These are phyloP conservation scores for Tineola bisselliella DNA, from an alignment of 2,888 invertebrate species.

Conservation along the genomic window DNA sequence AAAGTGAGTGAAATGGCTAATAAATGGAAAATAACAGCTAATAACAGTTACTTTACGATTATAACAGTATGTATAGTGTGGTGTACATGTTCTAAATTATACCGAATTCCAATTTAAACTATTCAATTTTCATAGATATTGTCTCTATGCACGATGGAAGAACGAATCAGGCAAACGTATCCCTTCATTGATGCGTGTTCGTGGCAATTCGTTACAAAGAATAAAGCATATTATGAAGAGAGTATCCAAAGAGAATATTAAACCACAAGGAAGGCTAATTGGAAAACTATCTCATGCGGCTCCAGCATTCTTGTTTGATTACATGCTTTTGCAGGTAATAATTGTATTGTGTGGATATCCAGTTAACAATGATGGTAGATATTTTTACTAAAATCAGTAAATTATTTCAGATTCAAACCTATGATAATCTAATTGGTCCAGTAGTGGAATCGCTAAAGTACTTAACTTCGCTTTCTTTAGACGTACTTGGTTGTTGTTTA, in stretches of 20 bases:
- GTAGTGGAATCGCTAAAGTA: conserved; percentile 98
- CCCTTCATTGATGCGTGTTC: conserved; percentile 83
- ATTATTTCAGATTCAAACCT: conserved; percentile 85
- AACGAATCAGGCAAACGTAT: conserved; percentile 81
- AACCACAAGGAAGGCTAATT: conserved; percentile 93
- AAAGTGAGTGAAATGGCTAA: too few relatives aligned
- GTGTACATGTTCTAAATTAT: too few relatives aligned
- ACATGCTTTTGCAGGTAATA: conserved; percentile 73
- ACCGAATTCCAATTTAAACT: too few relatives aligned
- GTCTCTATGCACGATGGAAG: conserved; percentile 96
- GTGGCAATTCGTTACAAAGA: conserved; percentile 88
- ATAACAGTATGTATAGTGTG: too few relatives aligned
- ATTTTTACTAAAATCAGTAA: background rate
- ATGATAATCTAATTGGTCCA: conserved; percentile 94
- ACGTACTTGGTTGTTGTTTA: conserved; percentile 94
- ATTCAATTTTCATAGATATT: conserved; percentile 66
- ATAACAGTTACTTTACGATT: too few relatives aligned
- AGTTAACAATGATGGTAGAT: too few relatives aligned
- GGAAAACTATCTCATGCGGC: conserved; percentile 97
- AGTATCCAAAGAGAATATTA: conserved; percentile 98
- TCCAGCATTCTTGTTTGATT: conserved; percentile 95
- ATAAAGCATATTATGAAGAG: conserved; percentile 97
- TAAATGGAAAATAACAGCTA: too few relatives aligned
- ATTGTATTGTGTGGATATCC: background rate
- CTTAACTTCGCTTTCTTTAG: conserved; percentile 93